Evolutionary conservation across 1,140 invertebrate genomes (phyloP).

Genomic region (Parasteatoda tepidariorum): DNA sequence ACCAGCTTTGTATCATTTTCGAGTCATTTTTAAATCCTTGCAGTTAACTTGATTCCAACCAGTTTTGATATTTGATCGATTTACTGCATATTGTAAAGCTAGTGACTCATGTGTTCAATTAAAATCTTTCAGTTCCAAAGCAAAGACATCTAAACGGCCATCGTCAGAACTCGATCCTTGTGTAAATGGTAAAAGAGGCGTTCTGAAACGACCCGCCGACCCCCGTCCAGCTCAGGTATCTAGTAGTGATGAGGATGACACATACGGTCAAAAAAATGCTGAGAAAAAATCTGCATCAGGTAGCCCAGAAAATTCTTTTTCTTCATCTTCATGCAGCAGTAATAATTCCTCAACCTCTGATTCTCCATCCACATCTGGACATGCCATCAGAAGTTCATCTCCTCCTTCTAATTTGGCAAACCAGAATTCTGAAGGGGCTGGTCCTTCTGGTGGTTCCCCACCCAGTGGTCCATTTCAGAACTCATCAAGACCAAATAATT

Average conservation of each 20-base stretch:
- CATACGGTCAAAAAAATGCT: background rate
- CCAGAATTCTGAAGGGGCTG: slow-evolving; percentile 27
- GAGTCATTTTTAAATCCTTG: too few relatives aligned
- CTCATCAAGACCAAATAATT: slow-evolving; percentile 68
- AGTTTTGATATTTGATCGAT: background rate
- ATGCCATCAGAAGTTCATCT: background rate
- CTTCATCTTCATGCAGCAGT: background rate
- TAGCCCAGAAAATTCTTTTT: background rate
- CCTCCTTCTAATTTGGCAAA: background rate
- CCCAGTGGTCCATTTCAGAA: background rate
- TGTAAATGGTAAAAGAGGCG: slow-evolving; percentile 62
- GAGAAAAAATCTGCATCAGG: background rate
- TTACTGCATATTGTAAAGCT: background rate
- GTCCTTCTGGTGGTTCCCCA: slow-evolving; percentile 49
- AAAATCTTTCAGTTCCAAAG: background rate
- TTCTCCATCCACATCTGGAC: slow-evolving; percentile 11
- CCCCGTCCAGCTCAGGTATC: background rate
- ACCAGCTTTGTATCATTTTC: too few relatives aligned
- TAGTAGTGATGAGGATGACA: slow-evolving; percentile 57
- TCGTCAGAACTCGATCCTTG: slow-evolving; percentile 69
- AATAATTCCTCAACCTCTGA: background rate
- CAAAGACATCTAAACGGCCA: slow-evolving; percentile 47
- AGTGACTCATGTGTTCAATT: too few relatives aligned
- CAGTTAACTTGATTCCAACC: too few relatives aligned
- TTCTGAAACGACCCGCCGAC: slow-evolving; percentile 56